phyloP scores from a whole-genome alignment of 2,797 vertebrate genomes.

The Sebastes hopkinsi region DNA sequence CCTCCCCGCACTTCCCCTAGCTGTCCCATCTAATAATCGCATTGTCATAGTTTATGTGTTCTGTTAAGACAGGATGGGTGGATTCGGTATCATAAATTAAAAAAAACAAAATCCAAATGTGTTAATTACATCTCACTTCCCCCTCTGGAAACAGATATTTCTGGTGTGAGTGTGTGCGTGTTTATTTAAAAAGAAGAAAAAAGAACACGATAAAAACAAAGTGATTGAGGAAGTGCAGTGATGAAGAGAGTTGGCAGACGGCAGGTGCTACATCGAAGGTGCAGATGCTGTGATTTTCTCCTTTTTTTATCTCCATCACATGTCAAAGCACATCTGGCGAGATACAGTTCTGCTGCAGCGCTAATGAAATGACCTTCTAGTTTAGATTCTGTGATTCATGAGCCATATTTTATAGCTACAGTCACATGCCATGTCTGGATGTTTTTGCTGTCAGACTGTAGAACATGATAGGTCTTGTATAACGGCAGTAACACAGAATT shows the following conservation, averaged over 20 bases:
- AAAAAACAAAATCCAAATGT: conserved; percentile 30
- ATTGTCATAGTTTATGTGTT: conserved; percentile 4
- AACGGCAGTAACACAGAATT: not conserved
- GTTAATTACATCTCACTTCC: conserved; percentile 42
- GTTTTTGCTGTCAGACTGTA: not conserved
- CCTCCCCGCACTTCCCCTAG: conserved; percentile 20
- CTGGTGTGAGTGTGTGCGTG: not conserved
- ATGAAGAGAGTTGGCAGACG: conserved; percentile 17
- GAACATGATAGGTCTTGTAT: not conserved
- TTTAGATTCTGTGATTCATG: conserved; percentile 9
- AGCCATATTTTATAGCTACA: conserved; percentile 12
- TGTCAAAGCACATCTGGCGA: conserved; percentile 31
- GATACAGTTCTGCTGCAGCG: not conserved
- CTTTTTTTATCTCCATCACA: conserved; percentile 18
- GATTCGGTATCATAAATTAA: conserved; percentile 2
- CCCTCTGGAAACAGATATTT: conserved; percentile 6
- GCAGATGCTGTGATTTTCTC: conserved; percentile 22
- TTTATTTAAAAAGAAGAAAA: conserved; percentile 14
- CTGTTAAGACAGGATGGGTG: not conserved
- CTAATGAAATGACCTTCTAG: conserved; percentile 25
- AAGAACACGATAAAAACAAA: not conserved
- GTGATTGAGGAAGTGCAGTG: not conserved
- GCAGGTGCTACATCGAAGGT: not conserved
- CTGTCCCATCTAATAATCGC: conserved; percentile 43
- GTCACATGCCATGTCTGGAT: not conserved